Conservation (phyloP, 2,113 vertebrate genomes). For the Phalacrocorax pelagicus region DNA sequence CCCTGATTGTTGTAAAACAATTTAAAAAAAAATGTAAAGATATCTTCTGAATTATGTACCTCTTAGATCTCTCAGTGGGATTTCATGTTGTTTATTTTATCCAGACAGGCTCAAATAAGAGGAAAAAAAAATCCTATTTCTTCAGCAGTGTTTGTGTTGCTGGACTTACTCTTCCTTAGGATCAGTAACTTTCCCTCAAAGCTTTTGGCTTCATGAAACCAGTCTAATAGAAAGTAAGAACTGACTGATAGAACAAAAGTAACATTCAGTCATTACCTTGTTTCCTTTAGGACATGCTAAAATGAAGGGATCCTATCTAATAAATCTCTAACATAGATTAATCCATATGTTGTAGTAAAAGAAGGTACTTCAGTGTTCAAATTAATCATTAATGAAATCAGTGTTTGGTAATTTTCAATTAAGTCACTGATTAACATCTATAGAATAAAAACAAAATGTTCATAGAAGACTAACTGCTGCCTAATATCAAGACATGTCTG, state of each 20-base stretch:
- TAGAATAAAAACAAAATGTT: background rate
- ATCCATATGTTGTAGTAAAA: background rate
- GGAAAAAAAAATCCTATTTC: background rate
- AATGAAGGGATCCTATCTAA: background rate
- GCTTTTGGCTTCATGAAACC: background rate
- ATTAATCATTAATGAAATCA: background rate
- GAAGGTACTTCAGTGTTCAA: background rate
- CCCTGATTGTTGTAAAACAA: no score
- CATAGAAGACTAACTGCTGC: background rate
- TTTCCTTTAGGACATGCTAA: background rate
- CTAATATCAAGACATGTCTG: background rate
- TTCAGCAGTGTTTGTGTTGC: background rate
- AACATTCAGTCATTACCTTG: background rate
- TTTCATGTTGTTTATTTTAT: background rate
- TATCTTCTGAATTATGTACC: background rate
- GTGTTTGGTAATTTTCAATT: background rate
- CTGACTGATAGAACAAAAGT: background rate
- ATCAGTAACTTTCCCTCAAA: background rate
- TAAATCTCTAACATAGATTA: background rate
- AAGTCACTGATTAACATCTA: background rate
- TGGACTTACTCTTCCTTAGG: background rate
- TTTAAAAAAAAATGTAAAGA: background rate
- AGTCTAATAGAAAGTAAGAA: background rate
- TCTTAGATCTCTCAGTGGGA: background rate
- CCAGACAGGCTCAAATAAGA: background rate